Evolutionary conservation across 2,113 vertebrate genomes (phyloP).

Genomic region (Emydocephalus ijimae): DNA sequence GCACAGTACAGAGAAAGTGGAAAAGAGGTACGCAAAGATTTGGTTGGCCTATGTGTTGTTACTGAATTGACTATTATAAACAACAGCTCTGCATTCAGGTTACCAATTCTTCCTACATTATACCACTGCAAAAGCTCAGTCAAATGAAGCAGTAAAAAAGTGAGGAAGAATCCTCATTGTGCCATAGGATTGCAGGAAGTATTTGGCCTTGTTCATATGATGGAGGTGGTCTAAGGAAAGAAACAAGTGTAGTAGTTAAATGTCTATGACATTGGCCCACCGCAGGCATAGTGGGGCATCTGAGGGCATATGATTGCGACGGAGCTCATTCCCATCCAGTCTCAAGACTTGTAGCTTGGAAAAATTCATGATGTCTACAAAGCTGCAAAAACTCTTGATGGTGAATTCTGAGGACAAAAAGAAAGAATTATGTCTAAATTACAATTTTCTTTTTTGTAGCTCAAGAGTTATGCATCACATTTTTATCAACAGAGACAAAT

Average conservation of each 20-base stretch:
- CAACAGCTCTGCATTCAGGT: fast-evolving
- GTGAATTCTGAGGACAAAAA: conserved; percentile 80
- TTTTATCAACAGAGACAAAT: neutral
- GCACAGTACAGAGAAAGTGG: fast-evolving
- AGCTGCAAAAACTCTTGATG: conserved; percentile 88
- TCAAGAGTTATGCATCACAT: neutral
- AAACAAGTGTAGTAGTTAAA: conserved; percentile 61
- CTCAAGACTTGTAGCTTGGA: conserved; percentile 87
- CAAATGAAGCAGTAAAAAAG: conserved; percentile 52
- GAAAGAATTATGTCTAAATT: conserved; percentile 2
- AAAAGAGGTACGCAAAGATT: neutral
- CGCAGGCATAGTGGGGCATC: conserved; percentile 86
- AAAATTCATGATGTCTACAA: conserved; percentile 86
- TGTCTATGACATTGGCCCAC: conserved; percentile 78
- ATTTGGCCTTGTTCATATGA: neutral
- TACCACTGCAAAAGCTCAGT: conserved; percentile 57
- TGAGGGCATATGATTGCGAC: conserved; percentile 72
- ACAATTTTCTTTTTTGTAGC: neutral
- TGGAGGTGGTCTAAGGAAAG: neutral
- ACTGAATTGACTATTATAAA: neutral
- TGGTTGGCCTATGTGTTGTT: neutral
- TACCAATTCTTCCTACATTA: neutral
- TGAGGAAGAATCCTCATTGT: conserved; percentile 6
- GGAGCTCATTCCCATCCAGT: conserved; percentile 88
- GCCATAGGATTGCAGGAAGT: neutral